Conservation (phyloP, 2,113 vertebrate species). For the Crypturellus undulatus region DNA sequence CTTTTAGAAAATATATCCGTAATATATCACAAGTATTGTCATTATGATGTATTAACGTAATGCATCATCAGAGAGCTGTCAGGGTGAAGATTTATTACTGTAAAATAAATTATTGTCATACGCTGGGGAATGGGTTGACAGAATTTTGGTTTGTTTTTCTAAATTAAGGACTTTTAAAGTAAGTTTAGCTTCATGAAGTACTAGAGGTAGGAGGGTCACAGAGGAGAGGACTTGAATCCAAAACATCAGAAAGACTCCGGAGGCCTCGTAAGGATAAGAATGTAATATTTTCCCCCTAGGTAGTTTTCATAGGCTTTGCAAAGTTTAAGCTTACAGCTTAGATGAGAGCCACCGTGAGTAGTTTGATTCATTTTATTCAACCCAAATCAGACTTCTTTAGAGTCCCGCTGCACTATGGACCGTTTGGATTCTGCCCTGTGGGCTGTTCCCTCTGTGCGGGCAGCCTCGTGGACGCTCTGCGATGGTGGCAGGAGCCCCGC, state of each 20-base stretch:
- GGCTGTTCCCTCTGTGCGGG: background rate
- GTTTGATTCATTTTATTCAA: background rate
- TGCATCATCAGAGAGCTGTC: slow-evolving; percentile 78
- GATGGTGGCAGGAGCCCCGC: background rate
- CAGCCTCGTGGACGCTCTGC: background rate
- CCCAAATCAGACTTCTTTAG: background rate
- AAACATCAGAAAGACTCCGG: slow-evolving; percentile 17
- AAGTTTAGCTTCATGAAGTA: slow-evolving; percentile 54
- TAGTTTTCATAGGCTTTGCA: background rate
- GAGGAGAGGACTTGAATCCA: slow-evolving; percentile 44
- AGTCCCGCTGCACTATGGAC: background rate
- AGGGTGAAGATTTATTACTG: slow-evolving; percentile 74
- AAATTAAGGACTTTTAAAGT: slow-evolving; percentile 73
- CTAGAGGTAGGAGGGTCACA: slow-evolving; percentile 14
- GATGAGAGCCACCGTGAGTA: background rate
- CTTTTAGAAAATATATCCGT: slow-evolving; percentile 73
- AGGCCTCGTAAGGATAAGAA: slow-evolving; percentile 19
- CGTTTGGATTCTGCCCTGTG: background rate
- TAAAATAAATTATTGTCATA: slow-evolving; percentile 63
- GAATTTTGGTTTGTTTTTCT: slow-evolving; percentile 78
- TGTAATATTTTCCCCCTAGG: background rate
- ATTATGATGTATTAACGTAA: slow-evolving; percentile 79
- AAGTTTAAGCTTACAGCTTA: background rate
- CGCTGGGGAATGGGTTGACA: slow-evolving; percentile 55
- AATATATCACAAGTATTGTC: slow-evolving; percentile 76